Evolutionary conservation across 2,888 invertebrate genomes (phyloP), one percentile per base, ranked within the genome.

Genomic region (Conops quadrifasciatus): DNA sequence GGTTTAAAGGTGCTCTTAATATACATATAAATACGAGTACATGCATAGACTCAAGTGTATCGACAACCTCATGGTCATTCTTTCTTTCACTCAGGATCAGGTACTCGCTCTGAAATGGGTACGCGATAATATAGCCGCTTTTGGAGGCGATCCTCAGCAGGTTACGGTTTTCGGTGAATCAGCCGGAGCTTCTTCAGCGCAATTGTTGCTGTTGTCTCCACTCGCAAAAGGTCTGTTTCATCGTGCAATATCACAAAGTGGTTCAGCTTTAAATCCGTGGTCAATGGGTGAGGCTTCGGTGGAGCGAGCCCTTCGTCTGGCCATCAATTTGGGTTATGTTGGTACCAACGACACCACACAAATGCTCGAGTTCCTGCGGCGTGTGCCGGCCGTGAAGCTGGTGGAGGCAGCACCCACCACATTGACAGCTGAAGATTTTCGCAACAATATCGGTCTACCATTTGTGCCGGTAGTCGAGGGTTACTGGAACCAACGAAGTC

Each of bases 141-240:
- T 90, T 78, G 90, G 90, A 47, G 90, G 90, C 0, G 89, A 90
- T 80, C 87, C 89, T 0, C 76, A 81, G 0, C 86, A 87, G 24
- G 88, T 90, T 62, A 90, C 90, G 13, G 86, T 90, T 72, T 90
- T 90, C 79, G 90, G 90, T 0, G 89, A 90, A 81, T 90, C 90
- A 0, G 90, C 90, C 7, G 90, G 90, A 7, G 89, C 87, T 0
- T 89, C 88, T 13, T 89, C 90, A 5, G 90, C 89, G 0, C 89
- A 90, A 77, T 85, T 89, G 49, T 87, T 89, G 72, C 86, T 90
- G 85, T 82, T 90, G 2, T 89, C 90, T 0, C 87, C 88, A 1
- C 82, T 87, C 28, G 88, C 88, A 2, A 83, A 87, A 85, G 90
- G 90, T 43, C 83, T 90, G n/a, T 90, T 90, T 80, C 89, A 90